Percentiles rank a stretch among this genome's conserved stretches.
These are phyloP conservation scores for Amiota communis DNA, from an alignment of 2,888 invertebrate species.

Conservation along the genomic window DNA sequence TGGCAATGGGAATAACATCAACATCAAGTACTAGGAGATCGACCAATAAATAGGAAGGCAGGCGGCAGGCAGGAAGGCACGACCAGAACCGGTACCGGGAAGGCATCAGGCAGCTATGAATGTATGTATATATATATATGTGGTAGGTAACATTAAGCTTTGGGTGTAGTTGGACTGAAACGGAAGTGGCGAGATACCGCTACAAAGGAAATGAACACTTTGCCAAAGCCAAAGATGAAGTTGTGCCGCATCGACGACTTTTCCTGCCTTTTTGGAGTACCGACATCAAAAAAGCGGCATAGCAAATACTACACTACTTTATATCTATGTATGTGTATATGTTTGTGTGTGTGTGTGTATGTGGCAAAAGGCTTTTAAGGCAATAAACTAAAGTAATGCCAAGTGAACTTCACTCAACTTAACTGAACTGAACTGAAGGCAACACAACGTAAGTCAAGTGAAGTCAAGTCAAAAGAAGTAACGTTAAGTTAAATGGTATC, in stretches of 20 bases:
- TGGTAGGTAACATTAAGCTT: neutral
- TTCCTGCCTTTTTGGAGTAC: neutral
- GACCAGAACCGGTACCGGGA: neutral
- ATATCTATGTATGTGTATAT: neutral
- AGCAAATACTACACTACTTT: too few species aligned
- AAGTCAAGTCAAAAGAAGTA: too few species aligned
- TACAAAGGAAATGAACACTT: conserved; percentile 63
- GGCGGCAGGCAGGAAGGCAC: neutral
- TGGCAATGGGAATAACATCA: conserved; percentile 37
- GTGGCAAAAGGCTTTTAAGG: neutral
- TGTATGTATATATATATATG: neutral
- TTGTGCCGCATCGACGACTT: conserved; percentile 11
- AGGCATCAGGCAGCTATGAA: too few species aligned
- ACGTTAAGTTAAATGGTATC: too few species aligned
- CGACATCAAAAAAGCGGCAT: too few species aligned
- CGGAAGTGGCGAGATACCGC: conserved; percentile 31
- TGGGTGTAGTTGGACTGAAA: conserved; percentile 8
- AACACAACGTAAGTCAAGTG: neutral
- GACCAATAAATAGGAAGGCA: conserved; percentile 1
- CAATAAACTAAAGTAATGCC: conserved; percentile 38
- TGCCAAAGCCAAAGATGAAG: conserved; percentile 40
- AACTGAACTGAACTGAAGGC: neutral
- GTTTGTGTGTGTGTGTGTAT: neutral
- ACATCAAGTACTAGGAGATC: conserved; percentile 30
- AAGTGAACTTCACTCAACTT: conserved; percentile 15